A percentile compares a stretch with the other conserved stretches of the same genome.
Conservation (phyloP, 2,888 invertebrate genomes). For the Tetramorium bicarinatum region DNA sequence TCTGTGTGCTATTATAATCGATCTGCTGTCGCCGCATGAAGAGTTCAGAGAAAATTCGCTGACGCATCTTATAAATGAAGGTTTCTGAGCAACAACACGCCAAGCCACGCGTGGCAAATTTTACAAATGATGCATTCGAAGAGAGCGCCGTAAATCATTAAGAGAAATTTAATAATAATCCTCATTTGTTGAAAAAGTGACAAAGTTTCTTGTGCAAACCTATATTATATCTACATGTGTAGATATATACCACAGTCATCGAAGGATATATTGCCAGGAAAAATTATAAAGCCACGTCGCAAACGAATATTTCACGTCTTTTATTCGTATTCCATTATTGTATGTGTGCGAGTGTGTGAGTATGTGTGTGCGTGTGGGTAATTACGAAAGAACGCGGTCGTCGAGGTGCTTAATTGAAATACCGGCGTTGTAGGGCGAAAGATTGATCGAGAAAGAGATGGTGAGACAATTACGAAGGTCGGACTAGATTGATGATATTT, state of each 20-base stretch:
- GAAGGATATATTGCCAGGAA: background rate
- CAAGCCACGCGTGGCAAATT: conserved; percentile 41
- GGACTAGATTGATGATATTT: conserved; percentile 48
- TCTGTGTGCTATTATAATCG: conserved; percentile 37
- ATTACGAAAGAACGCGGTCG: conserved; percentile 30
- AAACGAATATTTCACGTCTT: background rate
- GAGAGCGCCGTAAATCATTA: conserved; percentile 35
- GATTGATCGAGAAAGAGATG: conserved; percentile 38
- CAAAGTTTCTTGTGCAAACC: background rate
- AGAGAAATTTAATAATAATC: conserved; percentile 35
- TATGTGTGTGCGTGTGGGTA: background rate
- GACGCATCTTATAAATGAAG: conserved; percentile 53
- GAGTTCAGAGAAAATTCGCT: conserved; percentile 31
- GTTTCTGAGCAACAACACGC: conserved; percentile 23
- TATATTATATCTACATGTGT: too few relatives aligned
- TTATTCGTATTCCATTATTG: background rate
- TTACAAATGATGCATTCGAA: conserved; percentile 35
- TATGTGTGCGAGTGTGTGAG: too few relatives aligned
- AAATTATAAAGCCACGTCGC: background rate
- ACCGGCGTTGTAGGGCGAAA: conserved; percentile 18
- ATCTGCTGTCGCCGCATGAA: conserved; percentile 11
- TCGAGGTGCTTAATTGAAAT: conserved; percentile 43
- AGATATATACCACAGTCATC: background rate
- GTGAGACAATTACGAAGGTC: conserved; percentile 44
- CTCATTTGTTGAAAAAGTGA: background rate